A percentile compares a stretch with the other conserved stretches of the same genome.
phyloP scores from a whole-genome alignment of 2,888 invertebrate species.

The Xestia c-nigrum region DNA sequence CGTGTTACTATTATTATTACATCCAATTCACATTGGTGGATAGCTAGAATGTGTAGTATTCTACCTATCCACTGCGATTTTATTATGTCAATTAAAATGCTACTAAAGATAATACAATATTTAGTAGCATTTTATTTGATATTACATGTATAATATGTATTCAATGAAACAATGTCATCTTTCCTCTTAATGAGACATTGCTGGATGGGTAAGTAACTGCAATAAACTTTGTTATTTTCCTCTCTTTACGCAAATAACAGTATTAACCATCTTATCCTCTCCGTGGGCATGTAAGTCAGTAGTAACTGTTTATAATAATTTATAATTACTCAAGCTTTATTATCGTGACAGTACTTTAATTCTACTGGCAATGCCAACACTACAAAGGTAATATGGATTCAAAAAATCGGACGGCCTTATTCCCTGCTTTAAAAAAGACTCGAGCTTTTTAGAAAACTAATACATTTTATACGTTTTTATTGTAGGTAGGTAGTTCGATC shows the following conservation, averaged over 20 bases:
- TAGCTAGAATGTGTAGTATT: neutral
- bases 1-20: constrained; percentile 46
- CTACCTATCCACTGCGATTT: neutral
- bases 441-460: neutral
- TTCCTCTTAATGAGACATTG: constrained; percentile 46
- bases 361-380: neutral
- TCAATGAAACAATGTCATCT: constrained; percentile 44
- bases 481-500: neutral
- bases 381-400: neutral
- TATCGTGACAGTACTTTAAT: neutral
- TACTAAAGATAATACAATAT: constrained; percentile 3
- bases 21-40: constrained; percentile 21
- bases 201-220: constrained; percentile 11
- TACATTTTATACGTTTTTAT: neutral
- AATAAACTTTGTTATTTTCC: constrained; percentile 56
- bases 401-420: neutral
- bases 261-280: constrained; percentile 1
- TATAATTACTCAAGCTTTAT: no score
- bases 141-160: constrained; percentile 13
- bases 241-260: constrained; percentile 15
- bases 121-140: neutral
- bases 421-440: neutral
- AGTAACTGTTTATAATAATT: no score
- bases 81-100: neutral
- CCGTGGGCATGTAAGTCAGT: neutral